phyloP scores from a whole-genome alignment of 2,113 vertebrate genomes.

The Mixornis gularis region DNA sequence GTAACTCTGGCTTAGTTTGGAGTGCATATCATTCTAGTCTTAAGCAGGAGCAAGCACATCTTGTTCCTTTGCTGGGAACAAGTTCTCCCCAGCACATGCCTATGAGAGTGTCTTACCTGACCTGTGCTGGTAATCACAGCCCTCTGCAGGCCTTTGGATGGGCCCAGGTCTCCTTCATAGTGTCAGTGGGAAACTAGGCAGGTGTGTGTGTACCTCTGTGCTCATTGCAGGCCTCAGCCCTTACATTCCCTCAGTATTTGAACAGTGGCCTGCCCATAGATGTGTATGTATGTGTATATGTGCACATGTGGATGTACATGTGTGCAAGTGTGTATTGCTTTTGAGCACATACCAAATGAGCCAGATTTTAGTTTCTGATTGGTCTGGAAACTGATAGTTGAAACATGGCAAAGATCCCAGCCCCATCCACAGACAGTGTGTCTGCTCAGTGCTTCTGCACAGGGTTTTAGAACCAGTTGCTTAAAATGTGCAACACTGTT shows the following conservation, averaged over 20 bases:
- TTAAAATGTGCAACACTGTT: neutral
- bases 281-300: neutral
- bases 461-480: neutral
- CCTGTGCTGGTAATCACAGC: neutral
- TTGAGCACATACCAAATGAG: neutral
- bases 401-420: neutral
- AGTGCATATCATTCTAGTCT: neutral
- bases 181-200: neutral
- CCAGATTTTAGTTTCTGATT: neutral
- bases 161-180: neutral
- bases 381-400: neutral
- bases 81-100: neutral
- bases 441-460: neutral
- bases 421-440: neutral
- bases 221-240: neutral
- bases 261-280: neutral
- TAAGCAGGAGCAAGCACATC: neutral
- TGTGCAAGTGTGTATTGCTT: neutral
- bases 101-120: neutral
- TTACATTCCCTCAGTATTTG: neutral
- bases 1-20: neutral
- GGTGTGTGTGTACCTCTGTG: neutral
- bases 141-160: neutral
- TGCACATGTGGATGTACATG: rapidly evolving
- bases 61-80: neutral